Evolutionary conservation across 2,797 vertebrate genomes (phyloP), one percentile per base, ranked within the genome.

Genomic region (Rhinophrynus dorsalis): DNA sequence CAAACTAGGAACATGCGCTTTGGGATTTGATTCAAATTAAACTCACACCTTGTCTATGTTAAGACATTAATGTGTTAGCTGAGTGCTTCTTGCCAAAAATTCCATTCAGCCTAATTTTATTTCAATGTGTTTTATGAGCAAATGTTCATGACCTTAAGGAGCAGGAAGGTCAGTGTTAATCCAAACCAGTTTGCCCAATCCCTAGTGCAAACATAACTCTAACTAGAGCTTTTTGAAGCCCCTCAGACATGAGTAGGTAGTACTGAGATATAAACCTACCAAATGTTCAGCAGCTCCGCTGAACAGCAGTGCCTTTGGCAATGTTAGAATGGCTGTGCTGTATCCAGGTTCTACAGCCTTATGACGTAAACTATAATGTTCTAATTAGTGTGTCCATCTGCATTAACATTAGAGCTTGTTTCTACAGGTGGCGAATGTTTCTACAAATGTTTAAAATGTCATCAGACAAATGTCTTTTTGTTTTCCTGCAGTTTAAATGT

Each of bases 381-480:
- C 70, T 68, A 71, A 65, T 12, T 38, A 52, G 55, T 8, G 48
- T 68, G 68, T 62, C 70, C 82, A 78, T 86, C 82, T 87, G 84
- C 37, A 77, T 56, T 73, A 73, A 73, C 70, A 66, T 73, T 40
- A 57, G 54, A 69, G 2, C 2, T 3, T 81, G 77, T 84, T 87
- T 82, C 84, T 76, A 78, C 84, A 90, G 84, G 79, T 88, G 81
- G 80, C 76, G 81, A 75, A 76, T 80, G 75, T 79, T 85, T 80
- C 83, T 77, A 78, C 80, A 81, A 71, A 68, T 76, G 78, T 79
- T 83, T 68, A 75, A 77, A 73, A 79, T 85, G 83, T 80, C 86
- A 80, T 61, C 51, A 71, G 69, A 80, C 42, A 37, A 86, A 68
- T 3, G 20, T 77, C 72, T 75, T 85, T 86, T 81, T 86, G 82